These are phyloP conservation scores for Odontophorus gujanensis DNA, from an alignment of 2,113 vertebrate species.

Conservation along the genomic window DNA sequence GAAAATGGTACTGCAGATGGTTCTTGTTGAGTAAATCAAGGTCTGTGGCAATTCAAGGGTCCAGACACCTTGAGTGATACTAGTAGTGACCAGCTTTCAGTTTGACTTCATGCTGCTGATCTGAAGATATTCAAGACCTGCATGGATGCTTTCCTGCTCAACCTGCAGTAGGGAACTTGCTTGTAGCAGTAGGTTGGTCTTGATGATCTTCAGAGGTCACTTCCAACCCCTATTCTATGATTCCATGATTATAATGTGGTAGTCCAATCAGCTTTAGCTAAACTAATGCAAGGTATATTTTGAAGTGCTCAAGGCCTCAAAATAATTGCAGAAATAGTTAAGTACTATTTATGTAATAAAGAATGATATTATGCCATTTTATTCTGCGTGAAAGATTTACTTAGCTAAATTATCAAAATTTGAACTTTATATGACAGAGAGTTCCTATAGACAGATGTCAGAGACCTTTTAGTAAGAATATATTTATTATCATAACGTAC, in stretches of 20 bases:
- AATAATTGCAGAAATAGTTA: background rate
- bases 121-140: too few species aligned
- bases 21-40: background rate
- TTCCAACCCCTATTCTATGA: too few species aligned
- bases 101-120: background rate
- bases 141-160: too few species aligned
- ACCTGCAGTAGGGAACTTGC: too few species aligned
- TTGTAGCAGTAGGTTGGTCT: too few species aligned
- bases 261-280: background rate
- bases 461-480: slow-evolving; percentile 2
- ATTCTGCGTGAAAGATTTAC: background rate
- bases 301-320: background rate
- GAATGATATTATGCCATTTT: background rate
- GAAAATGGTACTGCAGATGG: background rate
- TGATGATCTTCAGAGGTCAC: too few species aligned
- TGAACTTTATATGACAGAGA: slow-evolving; percentile 15
- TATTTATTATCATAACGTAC: background rate
- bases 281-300: background rate
- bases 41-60: background rate
- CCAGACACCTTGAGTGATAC: too few species aligned
- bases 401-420: slow-evolving; percentile 23
- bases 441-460: background rate
- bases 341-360: background rate
- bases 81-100: background rate
- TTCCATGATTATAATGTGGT: background rate